Evolutionary conservation across 2,888 invertebrate genomes (phyloP).

Genomic region (Eutolmus rufibarbis): DNA sequence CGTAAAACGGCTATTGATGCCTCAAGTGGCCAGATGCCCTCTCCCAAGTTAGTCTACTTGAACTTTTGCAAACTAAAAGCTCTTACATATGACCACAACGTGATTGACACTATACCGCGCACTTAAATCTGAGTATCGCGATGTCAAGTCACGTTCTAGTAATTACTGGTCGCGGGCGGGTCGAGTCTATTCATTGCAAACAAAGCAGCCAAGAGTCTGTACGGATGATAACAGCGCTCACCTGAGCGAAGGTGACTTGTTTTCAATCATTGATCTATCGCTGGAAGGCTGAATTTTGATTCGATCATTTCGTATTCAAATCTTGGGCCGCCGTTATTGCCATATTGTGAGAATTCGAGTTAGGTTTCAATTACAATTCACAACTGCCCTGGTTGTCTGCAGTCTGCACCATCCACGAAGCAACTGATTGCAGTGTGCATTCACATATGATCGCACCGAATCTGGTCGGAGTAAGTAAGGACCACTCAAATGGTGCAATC

Average conservation of each 20-base stretch:
- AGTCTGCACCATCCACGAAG: background rate
- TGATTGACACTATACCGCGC: background rate
- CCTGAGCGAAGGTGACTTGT: background rate
- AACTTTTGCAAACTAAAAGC: too few relatives aligned
- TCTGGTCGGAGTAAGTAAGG: too few relatives aligned
- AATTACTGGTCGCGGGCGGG: background rate
- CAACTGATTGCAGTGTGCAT: background rate
- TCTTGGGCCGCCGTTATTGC: background rate
- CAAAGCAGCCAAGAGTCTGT: background rate
- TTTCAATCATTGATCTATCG: background rate
- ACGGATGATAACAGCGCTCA: background rate
- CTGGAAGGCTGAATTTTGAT: background rate
- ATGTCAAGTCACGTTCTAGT: background rate
- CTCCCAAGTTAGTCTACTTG: too few relatives aligned
- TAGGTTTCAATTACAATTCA: background rate
- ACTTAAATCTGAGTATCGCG: background rate
- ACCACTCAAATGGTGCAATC: background rate
- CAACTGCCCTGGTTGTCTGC: background rate
- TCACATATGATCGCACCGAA: too few relatives aligned
- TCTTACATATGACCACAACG: background rate
- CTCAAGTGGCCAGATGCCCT: too few relatives aligned
- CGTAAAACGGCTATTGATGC: too few relatives aligned
- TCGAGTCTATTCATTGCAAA: background rate
- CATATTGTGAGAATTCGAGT: background rate
- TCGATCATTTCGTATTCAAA: background rate